Percentiles rank a stretch among this genome's conserved stretches.
phyloP scores from a whole-genome alignment of 2,113 vertebrate genomes.

The Epinephelus cyanopodus region DNA sequence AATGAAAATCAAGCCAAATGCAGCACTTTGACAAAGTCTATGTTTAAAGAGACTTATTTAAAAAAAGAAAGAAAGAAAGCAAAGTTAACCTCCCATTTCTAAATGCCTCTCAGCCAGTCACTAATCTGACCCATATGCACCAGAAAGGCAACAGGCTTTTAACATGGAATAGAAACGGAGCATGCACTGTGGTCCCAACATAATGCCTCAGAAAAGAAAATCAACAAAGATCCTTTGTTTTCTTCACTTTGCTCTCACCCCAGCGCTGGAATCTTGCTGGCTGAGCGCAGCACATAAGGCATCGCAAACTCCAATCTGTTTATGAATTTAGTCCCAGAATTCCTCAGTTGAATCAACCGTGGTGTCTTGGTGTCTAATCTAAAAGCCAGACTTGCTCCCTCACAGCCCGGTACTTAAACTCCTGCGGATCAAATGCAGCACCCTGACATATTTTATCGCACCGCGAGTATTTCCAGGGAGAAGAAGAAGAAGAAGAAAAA shows the following conservation, averaged over 20 bases:
- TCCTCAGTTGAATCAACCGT: conserved; percentile 59
- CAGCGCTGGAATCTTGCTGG: conserved; percentile 61
- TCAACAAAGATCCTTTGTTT: conserved; percentile 79
- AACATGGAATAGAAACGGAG: conserved; percentile 58
- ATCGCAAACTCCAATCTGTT: conserved; percentile 64
- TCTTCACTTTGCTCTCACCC: conserved; percentile 55
- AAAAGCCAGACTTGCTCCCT: conserved; percentile 52
- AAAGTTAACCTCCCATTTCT: conserved; percentile 25
- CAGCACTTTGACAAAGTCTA: not conserved
- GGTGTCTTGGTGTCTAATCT: conserved; percentile 48
- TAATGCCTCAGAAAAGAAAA: conserved; percentile 61
- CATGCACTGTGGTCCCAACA: conserved; percentile 49
- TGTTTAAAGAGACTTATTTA: conserved; percentile 13
- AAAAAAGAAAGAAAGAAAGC: conserved; percentile 2
- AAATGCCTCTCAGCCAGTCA: conserved; percentile 56
- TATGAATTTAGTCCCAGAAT: conserved; percentile 68
- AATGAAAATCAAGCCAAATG: not conserved
- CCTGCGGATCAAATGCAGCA: conserved; percentile 47
- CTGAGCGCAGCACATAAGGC: conserved; percentile 48
- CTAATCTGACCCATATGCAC: conserved; percentile 77
- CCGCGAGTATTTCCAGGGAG: not conserved
- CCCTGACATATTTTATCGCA: conserved; percentile 49
- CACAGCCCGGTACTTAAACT: conserved; percentile 31
- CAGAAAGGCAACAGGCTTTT: conserved; percentile 59
- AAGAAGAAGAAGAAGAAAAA: not conserved